Evolutionary conservation across 1,140 invertebrate genomes (phyloP).

Genomic region (Orius laevigatus): DNA sequence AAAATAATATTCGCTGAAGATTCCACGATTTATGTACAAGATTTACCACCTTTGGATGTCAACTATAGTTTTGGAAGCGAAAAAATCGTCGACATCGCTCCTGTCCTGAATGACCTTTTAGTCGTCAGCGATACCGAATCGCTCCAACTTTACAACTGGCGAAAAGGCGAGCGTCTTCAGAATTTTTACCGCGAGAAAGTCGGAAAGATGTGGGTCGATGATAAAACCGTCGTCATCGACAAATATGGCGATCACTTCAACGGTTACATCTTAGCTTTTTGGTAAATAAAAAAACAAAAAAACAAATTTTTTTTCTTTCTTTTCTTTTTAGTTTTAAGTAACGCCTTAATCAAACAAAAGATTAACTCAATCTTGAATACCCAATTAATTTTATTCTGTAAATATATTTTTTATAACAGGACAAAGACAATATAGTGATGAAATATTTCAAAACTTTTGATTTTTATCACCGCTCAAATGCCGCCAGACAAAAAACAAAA

Average conservation of each 20-base stretch:
- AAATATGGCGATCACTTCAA: neutral
- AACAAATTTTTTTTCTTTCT: neutral
- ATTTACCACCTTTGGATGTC: neutral
- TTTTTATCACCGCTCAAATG: neutral
- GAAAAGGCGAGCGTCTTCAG: slow-evolving; percentile 28
- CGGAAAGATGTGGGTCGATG: slow-evolving; percentile 23
- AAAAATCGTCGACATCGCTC: too few relatives aligned
- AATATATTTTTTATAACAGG: too few relatives aligned
- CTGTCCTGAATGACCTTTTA: too few relatives aligned
- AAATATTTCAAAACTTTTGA: neutral
- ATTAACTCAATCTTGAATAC: slow-evolving; percentile 2
- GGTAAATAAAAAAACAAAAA: too few relatives aligned
- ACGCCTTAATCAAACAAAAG: neutral
- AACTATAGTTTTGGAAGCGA: too few relatives aligned
- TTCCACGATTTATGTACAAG: neutral
- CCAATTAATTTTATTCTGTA: neutral
- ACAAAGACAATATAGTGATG: neutral
- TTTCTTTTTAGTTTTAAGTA: neutral
- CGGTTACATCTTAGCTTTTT: neutral
- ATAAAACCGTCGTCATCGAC: slow-evolving; percentile 12
- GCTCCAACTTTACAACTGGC: slow-evolving; percentile 34
- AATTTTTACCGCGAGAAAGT: slow-evolving; percentile 25
- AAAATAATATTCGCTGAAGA: slow-evolving; percentile 6
- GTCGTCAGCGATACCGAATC: slow-evolving; percentile 33
- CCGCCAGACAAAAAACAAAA: neutral